These are phyloP conservation scores for Pongo pygmaeus DNA, from an alignment of 2,113 vertebrate genomes.

Conservation along the genomic window DNA sequence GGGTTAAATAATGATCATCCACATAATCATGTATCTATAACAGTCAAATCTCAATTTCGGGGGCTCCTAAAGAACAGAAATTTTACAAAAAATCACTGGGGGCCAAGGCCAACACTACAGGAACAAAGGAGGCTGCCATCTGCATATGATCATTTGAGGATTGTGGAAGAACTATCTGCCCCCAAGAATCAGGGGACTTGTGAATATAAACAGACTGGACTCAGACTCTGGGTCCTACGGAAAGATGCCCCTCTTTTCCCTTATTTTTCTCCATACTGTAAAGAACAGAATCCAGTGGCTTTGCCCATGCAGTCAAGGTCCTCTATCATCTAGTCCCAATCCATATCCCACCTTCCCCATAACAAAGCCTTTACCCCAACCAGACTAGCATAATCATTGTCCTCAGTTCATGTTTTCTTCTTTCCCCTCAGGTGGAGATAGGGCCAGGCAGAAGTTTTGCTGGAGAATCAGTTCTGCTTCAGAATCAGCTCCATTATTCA, in stretches of 20 bases:
- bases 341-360: background rate
- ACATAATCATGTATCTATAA: background rate
- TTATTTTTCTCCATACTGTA: background rate
- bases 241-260: background rate
- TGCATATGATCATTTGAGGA: background rate
- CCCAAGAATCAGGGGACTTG: background rate
- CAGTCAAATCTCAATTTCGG: background rate
- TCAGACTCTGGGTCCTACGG: background rate
- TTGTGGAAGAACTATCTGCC: background rate
- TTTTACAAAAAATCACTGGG: background rate
- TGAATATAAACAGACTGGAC: background rate
- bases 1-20: conserved; percentile 22
- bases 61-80: conserved; percentile 29
- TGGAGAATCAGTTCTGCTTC: background rate
- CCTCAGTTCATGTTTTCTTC: background rate
- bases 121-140: background rate
- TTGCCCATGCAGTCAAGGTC: background rate
- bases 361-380: background rate
- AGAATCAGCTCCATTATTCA: background rate
- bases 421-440: background rate
- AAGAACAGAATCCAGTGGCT: background rate
- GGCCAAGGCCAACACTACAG: background rate
- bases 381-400: background rate
- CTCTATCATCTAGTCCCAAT: background rate
- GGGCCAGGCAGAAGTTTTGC: background rate